These are phyloP conservation scores for Drosophila elegans DNA, from an alignment of 1,140 invertebrate genomes.

Conservation along the genomic window DNA sequence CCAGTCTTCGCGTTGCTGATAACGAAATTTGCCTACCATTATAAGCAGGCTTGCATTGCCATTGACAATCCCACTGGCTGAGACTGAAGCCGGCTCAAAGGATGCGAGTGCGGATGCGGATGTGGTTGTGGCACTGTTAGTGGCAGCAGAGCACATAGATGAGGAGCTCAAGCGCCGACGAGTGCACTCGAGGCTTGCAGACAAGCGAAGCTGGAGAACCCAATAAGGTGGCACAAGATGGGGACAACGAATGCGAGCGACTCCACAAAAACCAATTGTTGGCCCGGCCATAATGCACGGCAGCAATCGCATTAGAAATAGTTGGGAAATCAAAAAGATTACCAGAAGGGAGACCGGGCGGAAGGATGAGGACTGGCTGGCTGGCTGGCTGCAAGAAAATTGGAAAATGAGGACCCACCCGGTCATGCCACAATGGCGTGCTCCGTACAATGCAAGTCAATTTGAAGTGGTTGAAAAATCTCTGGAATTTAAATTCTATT, in stretches of 20 bases:
- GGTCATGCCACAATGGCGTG: slow-evolving; percentile 37
- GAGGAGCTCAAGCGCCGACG: slow-evolving; percentile 53
- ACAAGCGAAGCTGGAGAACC: slow-evolving; percentile 29
- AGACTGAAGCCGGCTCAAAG: slow-evolving; percentile 8
- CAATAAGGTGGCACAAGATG: slow-evolving; percentile 68
- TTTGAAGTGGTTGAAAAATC: slow-evolving; percentile 50
- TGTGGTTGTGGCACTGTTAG: slow-evolving; percentile 36
- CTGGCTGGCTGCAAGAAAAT: slow-evolving; percentile 28
- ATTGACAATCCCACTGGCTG: slow-evolving; percentile 26
- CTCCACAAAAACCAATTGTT: slow-evolving; percentile 70
- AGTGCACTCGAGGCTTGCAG: slow-evolving; percentile 64
- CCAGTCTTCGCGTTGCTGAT: slow-evolving; percentile 71
- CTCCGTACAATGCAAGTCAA: slow-evolving; percentile 63
- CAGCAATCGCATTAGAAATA: slow-evolving; percentile 82
- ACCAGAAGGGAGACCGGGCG: slow-evolving; percentile 37
- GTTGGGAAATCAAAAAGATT: slow-evolving; percentile 81
- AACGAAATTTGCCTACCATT: slow-evolving; percentile 82
- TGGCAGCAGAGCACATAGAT: slow-evolving; percentile 52
- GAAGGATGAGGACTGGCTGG: slow-evolving; percentile 4
- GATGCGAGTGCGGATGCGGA: slow-evolving; percentile 3
- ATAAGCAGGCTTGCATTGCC: slow-evolving; percentile 65
- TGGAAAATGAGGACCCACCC: slow-evolving; percentile 38
- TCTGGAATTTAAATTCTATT: slow-evolving; percentile 61
- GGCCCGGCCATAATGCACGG: slow-evolving; percentile 58
- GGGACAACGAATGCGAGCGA: slow-evolving; percentile 57